phyloP scores from a whole-genome alignment of 2,113 vertebrate genomes.

The Phalacrocorax brasilianus region DNA sequence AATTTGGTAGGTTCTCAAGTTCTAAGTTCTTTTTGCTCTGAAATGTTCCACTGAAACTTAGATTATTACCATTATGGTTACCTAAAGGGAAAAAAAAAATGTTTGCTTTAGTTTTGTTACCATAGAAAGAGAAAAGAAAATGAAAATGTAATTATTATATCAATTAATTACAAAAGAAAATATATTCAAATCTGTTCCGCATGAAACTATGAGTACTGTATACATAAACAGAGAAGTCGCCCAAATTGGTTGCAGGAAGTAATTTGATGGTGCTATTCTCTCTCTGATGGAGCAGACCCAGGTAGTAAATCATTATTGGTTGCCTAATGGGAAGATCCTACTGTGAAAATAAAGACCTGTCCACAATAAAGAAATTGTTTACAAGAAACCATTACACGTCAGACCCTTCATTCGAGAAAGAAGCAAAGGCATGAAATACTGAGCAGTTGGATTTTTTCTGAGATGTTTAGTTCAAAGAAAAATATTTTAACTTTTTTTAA shows the following conservation, averaged over 20 bases:
- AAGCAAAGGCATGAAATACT: not conserved
- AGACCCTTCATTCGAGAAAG: not conserved
- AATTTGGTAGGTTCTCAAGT: not conserved
- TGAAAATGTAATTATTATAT: not conserved
- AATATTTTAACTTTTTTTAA: not conserved
- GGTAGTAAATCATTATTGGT: slow-evolving; percentile 39
- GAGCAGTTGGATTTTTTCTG: not conserved
- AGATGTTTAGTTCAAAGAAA: not conserved
- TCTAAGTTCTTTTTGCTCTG: not conserved
- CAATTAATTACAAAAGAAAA: not conserved
- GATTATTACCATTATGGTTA: not conserved
- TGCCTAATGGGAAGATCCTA: slow-evolving; percentile 24
- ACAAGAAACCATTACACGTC: slow-evolving; percentile 19
- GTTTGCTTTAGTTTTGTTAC: not conserved
- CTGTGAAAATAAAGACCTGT: slow-evolving; percentile 63
- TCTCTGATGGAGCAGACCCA: slow-evolving; percentile 2
- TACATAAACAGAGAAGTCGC: not conserved
- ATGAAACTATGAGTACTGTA: not conserved
- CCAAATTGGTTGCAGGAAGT: not conserved
- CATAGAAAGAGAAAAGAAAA: not conserved
- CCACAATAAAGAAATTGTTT: slow-evolving; percentile 32
- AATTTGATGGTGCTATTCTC: not conserved
- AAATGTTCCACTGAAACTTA: not conserved
- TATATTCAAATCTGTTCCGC: not conserved
- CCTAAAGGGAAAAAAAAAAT: not conserved